Evolutionary conservation across 2,888 invertebrate species (phyloP).

Genomic region (Xanthia togata): DNA sequence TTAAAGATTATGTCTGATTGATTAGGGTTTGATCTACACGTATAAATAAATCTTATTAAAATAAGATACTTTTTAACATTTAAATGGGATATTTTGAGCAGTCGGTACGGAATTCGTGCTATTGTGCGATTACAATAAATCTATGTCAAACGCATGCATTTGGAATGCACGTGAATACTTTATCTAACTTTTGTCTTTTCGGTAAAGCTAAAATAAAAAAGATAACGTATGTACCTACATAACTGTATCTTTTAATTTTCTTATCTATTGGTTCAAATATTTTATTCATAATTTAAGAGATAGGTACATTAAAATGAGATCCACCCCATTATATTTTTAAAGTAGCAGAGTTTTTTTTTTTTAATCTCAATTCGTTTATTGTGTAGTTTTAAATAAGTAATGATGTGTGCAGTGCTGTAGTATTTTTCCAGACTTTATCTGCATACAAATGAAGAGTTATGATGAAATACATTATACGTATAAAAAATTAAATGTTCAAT

Average conservation of each 20-base stretch:
- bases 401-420: neutral
- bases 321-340: neutral
- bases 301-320: neutral
- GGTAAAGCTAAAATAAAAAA: neutral
- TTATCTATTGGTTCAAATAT: conserved; percentile 15
- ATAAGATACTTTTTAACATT: neutral
- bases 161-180: neutral
- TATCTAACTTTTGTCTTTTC: conserved; percentile 20
- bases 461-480: neutral
- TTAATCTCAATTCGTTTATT: neutral
- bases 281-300: neutral
- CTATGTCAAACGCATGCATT: conserved; percentile 24
- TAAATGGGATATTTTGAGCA: neutral
- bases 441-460: neutral
- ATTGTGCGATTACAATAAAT: neutral
- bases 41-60: neutral
- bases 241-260: neutral
- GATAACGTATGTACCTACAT: neutral
- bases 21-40: neutral
- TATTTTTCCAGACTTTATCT: neutral
- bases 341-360: neutral
- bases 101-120: neutral
- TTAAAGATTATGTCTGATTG: neutral
- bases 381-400: neutral
- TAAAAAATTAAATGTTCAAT: neutral